A percentile compares a stretch with the other conserved stretches of the same genome.
Conservation (phyloP, 2,888 invertebrate species). For the Drosophila nr. perissopoda region DNA sequence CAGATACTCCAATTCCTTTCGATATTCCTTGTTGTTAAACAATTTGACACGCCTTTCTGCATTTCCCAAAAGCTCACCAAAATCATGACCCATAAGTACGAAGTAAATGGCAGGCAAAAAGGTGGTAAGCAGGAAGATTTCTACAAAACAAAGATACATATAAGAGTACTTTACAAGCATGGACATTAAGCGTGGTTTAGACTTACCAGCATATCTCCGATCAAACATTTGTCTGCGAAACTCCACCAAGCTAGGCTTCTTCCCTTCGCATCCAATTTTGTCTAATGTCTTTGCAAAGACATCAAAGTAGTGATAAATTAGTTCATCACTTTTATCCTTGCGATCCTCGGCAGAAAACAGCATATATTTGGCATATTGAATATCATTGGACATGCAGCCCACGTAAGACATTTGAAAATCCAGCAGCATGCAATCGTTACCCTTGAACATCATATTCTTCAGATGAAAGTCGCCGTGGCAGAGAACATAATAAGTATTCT, state of each 20-base stretch:
- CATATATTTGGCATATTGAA: constrained; percentile 66
- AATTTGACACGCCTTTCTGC: neutral
- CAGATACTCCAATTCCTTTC: constrained; percentile 31
- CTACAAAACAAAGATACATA: constrained; percentile 13
- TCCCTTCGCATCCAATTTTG: constrained; percentile 57
- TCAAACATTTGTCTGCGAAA: constrained; percentile 56
- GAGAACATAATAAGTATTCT: constrained; percentile 60
- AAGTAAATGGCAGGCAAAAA: constrained; percentile 31
- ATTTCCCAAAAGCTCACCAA: constrained; percentile 19
- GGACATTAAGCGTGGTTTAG: constrained; percentile 18
- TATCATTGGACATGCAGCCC: constrained; percentile 62
- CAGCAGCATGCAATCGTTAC: constrained; percentile 66
- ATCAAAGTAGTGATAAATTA: constrained; percentile 66
- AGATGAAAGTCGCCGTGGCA: constrained; percentile 76
- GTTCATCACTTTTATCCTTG: constrained; percentile 44
- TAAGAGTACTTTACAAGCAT: neutral
- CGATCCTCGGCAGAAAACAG: constrained; percentile 57
- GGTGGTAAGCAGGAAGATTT: constrained; percentile 28
- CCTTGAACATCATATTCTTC: constrained; percentile 74
- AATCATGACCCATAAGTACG: constrained; percentile 16
- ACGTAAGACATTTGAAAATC: constrained; percentile 71
- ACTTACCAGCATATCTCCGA: constrained; percentile 58
- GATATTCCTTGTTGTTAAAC: constrained; percentile 19
- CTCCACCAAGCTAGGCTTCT: constrained; percentile 52
- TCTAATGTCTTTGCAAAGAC: constrained; percentile 56